These are phyloP conservation scores for Zygaena filipendulae DNA, from an alignment of 2,888 invertebrate genomes.

Conservation along the genomic window DNA sequence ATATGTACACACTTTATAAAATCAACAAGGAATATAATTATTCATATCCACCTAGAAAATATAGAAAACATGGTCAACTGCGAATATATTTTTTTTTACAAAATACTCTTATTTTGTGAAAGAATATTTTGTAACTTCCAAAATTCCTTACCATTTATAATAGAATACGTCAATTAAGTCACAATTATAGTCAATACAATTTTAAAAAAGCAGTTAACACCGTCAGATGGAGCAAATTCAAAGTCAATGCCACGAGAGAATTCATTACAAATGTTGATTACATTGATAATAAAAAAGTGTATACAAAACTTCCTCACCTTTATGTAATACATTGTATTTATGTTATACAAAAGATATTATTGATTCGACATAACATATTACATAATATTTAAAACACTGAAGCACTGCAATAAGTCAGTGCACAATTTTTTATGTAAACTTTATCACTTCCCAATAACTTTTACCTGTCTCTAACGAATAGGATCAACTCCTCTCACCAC, in stretches of 20 bases:
- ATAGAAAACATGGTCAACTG: too few relatives aligned
- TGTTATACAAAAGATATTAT: conserved; percentile 54
- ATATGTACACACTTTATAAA: conserved; percentile 48
- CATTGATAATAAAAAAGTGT: conserved; percentile 52
- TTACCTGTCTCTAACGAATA: conserved; percentile 51
- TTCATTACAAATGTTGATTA: conserved; percentile 42
- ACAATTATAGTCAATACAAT: too few relatives aligned
- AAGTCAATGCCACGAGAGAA: conserved; percentile 64
- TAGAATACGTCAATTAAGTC: too few relatives aligned
- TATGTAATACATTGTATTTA: conserved; percentile 46
- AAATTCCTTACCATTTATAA: too few relatives aligned
- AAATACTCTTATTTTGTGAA: too few relatives aligned
- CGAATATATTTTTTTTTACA: too few relatives aligned
- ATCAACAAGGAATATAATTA: too few relatives aligned
- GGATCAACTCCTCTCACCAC: conserved; percentile 66
- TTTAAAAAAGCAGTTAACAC: too few relatives aligned
- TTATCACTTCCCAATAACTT: conserved; percentile 29
- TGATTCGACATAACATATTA: too few relatives aligned
- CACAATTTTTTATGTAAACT: conserved; percentile 35
- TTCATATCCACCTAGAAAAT: conserved; percentile 28
- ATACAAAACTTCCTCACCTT: conserved; percentile 63
- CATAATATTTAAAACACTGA: too few relatives aligned
- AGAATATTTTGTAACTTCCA: too few relatives aligned
- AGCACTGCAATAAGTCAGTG: conserved; percentile 45
- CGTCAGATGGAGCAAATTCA: conserved; percentile 17